Percentiles rank a stretch among this genome's conserved stretches.
Conservation (phyloP, 2,888 invertebrate species). For the Nematopogon swammerdamellus region DNA sequence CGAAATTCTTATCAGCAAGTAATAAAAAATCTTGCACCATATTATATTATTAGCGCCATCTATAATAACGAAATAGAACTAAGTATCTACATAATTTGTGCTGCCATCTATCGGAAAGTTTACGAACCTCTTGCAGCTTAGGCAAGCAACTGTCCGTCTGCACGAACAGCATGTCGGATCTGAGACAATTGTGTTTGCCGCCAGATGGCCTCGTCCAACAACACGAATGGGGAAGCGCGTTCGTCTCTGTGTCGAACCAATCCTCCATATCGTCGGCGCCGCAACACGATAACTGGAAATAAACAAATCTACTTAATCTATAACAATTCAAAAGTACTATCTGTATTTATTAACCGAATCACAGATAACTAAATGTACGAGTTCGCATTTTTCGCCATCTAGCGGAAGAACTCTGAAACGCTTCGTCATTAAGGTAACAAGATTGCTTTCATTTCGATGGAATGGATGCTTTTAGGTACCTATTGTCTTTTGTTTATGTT, state of each 20-base stretch:
- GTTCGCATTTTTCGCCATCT: too few species aligned
- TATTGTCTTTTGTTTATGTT: too few species aligned
- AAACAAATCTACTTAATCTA: too few species aligned
- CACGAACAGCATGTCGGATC: neutral
- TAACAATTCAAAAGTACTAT: too few species aligned
- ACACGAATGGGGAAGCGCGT: neutral
- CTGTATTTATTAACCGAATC: too few species aligned
- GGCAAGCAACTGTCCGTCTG: neutral
- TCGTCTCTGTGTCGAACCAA: neutral
- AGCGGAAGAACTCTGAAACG: too few species aligned
- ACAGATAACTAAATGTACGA: too few species aligned
- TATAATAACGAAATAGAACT: neutral
- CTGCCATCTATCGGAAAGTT: neutral
- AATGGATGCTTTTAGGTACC: too few species aligned
- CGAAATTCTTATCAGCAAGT: too few species aligned
- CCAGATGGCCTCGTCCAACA: neutral
- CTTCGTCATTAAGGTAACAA: too few species aligned
- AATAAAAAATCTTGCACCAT: neutral
- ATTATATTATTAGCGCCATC: neutral
- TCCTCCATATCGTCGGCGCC: neutral
- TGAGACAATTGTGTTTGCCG: neutral
- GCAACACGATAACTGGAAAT: neutral
- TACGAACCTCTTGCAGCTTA: neutral
- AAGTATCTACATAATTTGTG: neutral
- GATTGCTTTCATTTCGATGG: too few species aligned